Conservation (phyloP, 2,888 invertebrate species). For the Stenichneumon culpator region DNA sequence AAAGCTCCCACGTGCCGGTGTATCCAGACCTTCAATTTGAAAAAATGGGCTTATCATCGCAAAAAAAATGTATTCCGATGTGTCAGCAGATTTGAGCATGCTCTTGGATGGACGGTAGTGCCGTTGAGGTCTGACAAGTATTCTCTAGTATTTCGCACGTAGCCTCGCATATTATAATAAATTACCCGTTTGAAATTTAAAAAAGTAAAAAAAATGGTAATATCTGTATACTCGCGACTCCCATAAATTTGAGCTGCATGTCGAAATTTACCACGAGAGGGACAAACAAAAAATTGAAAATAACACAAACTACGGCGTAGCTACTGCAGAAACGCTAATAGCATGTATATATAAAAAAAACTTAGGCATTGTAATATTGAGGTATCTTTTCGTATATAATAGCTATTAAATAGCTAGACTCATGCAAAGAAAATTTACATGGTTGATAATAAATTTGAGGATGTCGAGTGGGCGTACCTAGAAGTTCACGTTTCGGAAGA, state of each 20-base stretch:
- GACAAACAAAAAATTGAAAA: slow-evolving; percentile 21
- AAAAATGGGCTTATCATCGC: slow-evolving; percentile 45
- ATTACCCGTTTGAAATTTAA: slow-evolving; percentile 42
- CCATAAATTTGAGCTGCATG: slow-evolving; percentile 63
- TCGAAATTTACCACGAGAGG: slow-evolving; percentile 46
- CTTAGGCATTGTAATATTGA: slow-evolving; percentile 72
- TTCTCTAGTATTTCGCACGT: slow-evolving; percentile 62
- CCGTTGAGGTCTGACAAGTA: slow-evolving; percentile 43
- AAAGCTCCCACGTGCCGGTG: slow-evolving; percentile 8
- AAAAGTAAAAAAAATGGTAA: slow-evolving; percentile 35
- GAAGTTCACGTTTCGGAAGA: slow-evolving; percentile 78
- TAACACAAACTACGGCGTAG: slow-evolving; percentile 52
- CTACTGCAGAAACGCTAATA: slow-evolving; percentile 35
- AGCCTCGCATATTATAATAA: slow-evolving; percentile 64
- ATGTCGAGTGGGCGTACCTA: slow-evolving; percentile 55
- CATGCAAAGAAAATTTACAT: slow-evolving; percentile 82
- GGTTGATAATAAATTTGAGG: slow-evolving; percentile 76
- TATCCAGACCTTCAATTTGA: not conserved
- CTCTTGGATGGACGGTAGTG: slow-evolving; percentile 29
- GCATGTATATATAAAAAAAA: slow-evolving; percentile 63
- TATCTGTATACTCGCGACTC: slow-evolving; percentile 55
- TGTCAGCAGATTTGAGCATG: slow-evolving; percentile 3
- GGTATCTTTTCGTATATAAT: slow-evolving; percentile 71
- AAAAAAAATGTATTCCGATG: slow-evolving; percentile 18
- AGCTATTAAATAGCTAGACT: slow-evolving; percentile 83